Base-by-base conservation (phyloP, 2,888 invertebrate species). In the Muscina levida region DNA sequence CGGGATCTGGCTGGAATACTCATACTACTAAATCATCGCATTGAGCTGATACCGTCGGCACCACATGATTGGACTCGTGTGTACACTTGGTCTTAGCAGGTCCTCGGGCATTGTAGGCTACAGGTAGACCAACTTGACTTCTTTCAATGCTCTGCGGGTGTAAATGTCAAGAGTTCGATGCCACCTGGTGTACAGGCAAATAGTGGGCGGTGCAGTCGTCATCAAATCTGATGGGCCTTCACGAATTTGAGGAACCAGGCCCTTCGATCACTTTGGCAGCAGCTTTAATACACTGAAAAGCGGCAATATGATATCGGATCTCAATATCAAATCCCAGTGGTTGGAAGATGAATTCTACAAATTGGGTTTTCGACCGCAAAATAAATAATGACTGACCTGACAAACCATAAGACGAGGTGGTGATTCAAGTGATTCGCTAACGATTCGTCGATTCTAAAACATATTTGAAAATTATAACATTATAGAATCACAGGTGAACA, bases 321-420 rank as follows among this genome's bases (percentile, higher is more conserved):
- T 90, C 85, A 90, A 90, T 86, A 89, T 90, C 72, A 92, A 93
- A 86, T 93, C 93, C 72, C 92, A 94, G 62, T 94, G 94, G 93
- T n/a, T n/a, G n/a, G n/a, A n/a, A n/a, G n/a, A n/a, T n/a, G n/a
- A n/a, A n/a, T n/a, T n/a, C n/a, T n/a, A 95, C 85, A 95, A 95
- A 88, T 92, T 96, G 89, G 95, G 96, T 75, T 95, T 95, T 90
- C 92, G 96, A 86, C 96, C 96, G 65, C 96, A 96, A 91, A 96
- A 96, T 91, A 96, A 91, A 95, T 96, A 85, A 96, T 96, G 86
- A 96, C 96, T 86, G 96, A 96, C n/a, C n/a, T n/a, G n/a, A n/a
- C n/a, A n/a, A n/a, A n/a, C n/a, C n/a, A n/a, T n/a, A n/a, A n/a
- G n/a, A n/a, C n/a, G n/a, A n/a, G n/a, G n/a, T n/a, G n/a, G n/a